These are phyloP conservation scores for Leptinotarsa peninsularis DNA, from an alignment of 2,888 invertebrate genomes.

Conservation along the genomic window DNA sequence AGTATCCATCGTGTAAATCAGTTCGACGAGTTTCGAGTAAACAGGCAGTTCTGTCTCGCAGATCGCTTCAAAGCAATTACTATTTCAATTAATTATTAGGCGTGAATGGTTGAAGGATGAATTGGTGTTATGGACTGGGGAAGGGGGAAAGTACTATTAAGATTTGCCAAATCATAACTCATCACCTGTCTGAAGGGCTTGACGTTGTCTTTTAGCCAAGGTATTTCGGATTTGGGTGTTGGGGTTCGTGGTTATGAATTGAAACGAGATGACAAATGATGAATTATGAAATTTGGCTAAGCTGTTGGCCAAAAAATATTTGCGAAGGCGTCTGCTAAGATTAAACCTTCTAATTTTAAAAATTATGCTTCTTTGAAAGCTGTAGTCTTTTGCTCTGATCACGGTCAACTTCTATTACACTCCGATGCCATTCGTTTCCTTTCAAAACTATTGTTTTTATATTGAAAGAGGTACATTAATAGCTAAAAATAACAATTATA, in stretches of 20 bases:
- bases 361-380: no score
- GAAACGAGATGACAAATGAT: not conserved
- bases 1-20: not conserved
- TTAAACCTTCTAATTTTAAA: no score
- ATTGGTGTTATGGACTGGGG: not conserved
- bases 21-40: slow-evolving; percentile 7
- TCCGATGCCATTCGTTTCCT: no score
- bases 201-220: not conserved
- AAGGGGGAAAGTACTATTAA: not conserved
- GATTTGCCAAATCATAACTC: slow-evolving; percentile 12
- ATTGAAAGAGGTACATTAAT: no score
- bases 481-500: no score
- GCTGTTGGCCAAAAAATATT: no score
- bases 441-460: no score
- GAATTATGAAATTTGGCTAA: no score
- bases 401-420: no score
- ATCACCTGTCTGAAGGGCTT: not conserved
- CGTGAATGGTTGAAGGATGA: not conserved
- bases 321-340: no score
- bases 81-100: slow-evolving; percentile 14
- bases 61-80: slow-evolving; percentile 17
- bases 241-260: not conserved
- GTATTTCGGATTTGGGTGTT: not conserved
- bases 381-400: no score
- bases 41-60: slow-evolving; percentile 1